A percentile compares a stretch with the other conserved stretches of the same genome.
Conservation (phyloP, 2,113 vertebrate genomes). For the Mellivora capensis region DNA sequence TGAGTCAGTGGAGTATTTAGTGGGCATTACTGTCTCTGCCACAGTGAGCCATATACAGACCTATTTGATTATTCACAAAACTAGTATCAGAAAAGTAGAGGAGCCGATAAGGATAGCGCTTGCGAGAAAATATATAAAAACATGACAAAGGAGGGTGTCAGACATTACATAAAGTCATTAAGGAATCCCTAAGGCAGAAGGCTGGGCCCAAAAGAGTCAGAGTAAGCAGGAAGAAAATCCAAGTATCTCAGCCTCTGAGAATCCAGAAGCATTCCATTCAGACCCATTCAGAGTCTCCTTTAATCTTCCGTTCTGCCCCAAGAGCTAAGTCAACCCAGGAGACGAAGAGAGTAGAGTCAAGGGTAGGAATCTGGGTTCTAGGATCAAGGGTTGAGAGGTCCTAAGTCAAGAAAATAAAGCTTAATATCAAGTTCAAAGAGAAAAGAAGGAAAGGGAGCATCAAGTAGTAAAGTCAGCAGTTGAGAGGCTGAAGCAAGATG, state of each 20-base stretch:
- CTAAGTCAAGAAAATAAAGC: neutral
- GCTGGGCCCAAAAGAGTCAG: neutral
- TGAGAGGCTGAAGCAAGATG: neutral
- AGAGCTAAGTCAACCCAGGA: neutral
- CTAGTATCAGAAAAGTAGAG: neutral
- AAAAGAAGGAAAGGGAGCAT: neutral
- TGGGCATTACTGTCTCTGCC: neutral
- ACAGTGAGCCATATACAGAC: neutral
- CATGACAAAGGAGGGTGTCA: neutral
- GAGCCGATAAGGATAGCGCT: neutral
- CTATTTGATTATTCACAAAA: neutral
- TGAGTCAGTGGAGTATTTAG: neutral
- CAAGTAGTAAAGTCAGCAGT: neutral
- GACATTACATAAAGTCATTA: neutral
- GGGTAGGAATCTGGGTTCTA: neutral
- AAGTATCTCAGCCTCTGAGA: neutral
- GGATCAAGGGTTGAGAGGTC: neutral
- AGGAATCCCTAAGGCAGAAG: neutral
- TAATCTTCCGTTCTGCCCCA: neutral
- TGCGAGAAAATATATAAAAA: neutral
- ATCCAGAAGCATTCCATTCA: neutral
- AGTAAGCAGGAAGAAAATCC: constrained; percentile 10
- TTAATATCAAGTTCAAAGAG: neutral
- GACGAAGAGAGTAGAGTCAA: neutral
- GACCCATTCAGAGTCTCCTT: neutral